phyloP scores from a whole-genome alignment of 2,797 vertebrate species.

The Martes flavigula region DNA sequence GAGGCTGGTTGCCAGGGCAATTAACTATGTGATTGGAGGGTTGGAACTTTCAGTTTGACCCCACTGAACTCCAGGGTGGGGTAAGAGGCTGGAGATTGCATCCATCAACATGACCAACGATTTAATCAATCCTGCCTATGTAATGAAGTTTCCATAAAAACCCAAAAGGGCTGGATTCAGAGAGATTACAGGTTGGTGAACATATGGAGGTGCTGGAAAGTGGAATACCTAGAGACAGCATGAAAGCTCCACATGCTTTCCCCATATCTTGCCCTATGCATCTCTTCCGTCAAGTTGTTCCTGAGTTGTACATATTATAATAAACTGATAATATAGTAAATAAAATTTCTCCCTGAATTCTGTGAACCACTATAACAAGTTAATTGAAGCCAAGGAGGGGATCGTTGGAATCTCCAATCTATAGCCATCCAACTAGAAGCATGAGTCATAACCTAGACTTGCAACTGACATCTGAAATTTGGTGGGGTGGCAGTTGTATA shows the following conservation, averaged over 20 bases:
- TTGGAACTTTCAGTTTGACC: background rate
- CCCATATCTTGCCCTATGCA: background rate
- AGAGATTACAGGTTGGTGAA: background rate
- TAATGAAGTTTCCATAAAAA: background rate
- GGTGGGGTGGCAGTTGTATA: background rate
- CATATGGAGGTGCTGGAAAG: too few relatives aligned
- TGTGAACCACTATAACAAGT: background rate
- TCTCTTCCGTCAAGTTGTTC: background rate
- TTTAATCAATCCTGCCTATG: background rate
- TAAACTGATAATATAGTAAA: background rate
- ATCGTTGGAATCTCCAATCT: too few relatives aligned
- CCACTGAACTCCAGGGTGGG: background rate
- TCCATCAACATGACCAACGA: background rate
- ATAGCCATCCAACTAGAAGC: background rate
- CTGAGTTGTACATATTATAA: background rate
- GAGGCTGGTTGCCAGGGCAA: background rate
- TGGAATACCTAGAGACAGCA: background rate
- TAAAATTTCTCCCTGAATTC: background rate
- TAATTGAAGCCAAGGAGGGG: background rate
- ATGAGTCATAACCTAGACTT: background rate
- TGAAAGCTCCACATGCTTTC: background rate
- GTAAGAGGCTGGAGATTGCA: background rate
- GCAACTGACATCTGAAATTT: background rate
- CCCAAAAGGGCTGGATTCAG: background rate
- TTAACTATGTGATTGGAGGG: background rate